Percentiles rank a stretch among this genome's conserved stretches.
These are phyloP conservation scores for Temnothorax rugatulus DNA, from an alignment of 2,888 invertebrate genomes.

Conservation along the genomic window DNA sequence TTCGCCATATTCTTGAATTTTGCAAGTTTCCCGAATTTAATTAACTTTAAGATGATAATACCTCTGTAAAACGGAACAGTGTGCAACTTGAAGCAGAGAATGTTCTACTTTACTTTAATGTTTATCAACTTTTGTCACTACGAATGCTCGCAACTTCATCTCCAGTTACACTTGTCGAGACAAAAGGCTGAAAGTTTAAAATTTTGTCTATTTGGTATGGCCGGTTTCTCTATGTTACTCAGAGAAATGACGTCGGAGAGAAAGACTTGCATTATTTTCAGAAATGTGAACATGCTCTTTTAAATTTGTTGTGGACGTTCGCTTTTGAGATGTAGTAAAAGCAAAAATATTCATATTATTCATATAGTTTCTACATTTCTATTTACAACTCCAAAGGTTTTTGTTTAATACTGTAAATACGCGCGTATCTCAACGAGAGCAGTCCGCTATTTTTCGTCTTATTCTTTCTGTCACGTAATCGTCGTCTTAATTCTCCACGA, in stretches of 20 bases:
- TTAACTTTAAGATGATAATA: conserved; percentile 33
- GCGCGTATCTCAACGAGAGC: not conserved
- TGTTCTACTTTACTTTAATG: conserved; percentile 54
- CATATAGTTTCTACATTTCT: not conserved
- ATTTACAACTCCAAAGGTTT: not conserved
- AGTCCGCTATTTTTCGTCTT: conserved; percentile 8
- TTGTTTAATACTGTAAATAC: not conserved
- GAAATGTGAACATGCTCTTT: conserved; percentile 5
- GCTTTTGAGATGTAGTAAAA: conserved; percentile 14
- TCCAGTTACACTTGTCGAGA: conserved; percentile 20
- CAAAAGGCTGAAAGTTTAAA: conserved; percentile 39
- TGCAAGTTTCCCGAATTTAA: conserved; percentile 27
- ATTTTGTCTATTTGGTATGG: conserved; percentile 26
- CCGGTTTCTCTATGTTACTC: not conserved
- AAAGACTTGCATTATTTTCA: not conserved
- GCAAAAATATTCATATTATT: not conserved
- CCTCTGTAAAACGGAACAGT: conserved; percentile 1
- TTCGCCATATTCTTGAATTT: not conserved
- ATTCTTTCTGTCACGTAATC: conserved; percentile 24
- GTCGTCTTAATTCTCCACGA: conserved; percentile 40
- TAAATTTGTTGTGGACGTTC: conserved; percentile 18
- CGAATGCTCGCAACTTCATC: conserved; percentile 38
- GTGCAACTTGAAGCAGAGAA: conserved; percentile 21
- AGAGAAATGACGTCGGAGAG: not conserved
- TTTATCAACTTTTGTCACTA: conserved; percentile 40